phyloP scores from a whole-genome alignment of 2,888 invertebrate species.

The Scaptomyza tumidula region DNA sequence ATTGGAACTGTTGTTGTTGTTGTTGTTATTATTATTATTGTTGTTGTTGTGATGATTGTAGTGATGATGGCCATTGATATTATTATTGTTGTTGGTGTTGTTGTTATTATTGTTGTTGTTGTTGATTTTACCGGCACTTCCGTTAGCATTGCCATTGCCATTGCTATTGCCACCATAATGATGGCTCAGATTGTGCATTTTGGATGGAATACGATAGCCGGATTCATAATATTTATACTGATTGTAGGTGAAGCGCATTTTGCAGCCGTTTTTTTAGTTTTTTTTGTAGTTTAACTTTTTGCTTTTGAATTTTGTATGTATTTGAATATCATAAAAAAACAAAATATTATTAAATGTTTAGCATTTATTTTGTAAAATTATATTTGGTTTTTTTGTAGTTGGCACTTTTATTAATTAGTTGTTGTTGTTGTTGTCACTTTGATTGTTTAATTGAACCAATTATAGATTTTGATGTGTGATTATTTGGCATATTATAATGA shows the following conservation, averaged over 20 bases:
- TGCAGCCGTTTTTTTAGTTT: slow-evolving; percentile 36
- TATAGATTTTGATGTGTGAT: slow-evolving; percentile 6
- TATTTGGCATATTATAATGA: slow-evolving; percentile 24
- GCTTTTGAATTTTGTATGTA: slow-evolving; percentile 11
- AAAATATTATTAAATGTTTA: not conserved
- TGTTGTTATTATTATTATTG: slow-evolving; percentile 28
- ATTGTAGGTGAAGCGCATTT: slow-evolving; percentile 84
- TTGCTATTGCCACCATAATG: slow-evolving; percentile 40
- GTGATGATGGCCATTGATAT: slow-evolving; percentile 31
- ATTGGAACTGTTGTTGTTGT: slow-evolving; percentile 48
- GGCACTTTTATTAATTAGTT: slow-evolving; percentile 13
- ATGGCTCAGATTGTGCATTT: slow-evolving; percentile 79
- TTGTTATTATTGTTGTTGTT: slow-evolving; percentile 34
- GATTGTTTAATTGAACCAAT: slow-evolving; percentile 28
- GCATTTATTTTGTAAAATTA: not conserved
- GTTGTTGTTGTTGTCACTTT: slow-evolving; percentile 33
- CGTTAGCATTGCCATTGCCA: slow-evolving; percentile 31
- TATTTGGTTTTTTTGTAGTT: slow-evolving; percentile 33
- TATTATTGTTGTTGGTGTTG: slow-evolving; percentile 33
- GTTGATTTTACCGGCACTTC: slow-evolving; percentile 15
- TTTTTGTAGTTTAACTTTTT: not conserved
- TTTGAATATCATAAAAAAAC: slow-evolving; percentile 18
- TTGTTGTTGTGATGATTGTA: slow-evolving; percentile 14
- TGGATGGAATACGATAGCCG: slow-evolving; percentile 83
- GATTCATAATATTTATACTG: slow-evolving; percentile 83